Base-by-base conservation (phyloP, 2,797 vertebrate species). In the Lepus townsendii region DNA sequence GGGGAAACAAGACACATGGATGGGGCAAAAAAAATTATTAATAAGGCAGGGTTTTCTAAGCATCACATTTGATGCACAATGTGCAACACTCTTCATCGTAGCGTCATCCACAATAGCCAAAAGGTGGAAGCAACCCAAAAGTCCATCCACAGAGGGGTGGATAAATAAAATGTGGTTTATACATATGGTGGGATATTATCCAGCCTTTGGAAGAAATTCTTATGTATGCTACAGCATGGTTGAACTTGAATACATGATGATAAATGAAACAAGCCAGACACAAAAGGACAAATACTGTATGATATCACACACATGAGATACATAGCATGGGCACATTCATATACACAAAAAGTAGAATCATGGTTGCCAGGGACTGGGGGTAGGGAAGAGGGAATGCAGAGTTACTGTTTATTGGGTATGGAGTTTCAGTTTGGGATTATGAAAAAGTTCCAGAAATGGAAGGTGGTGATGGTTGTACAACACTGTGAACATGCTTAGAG, bases 131-230 rank as follows among this genome's bases (percentile, higher is more conserved):
- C 65, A 88, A 93, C 19, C 35, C 62, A 69, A 57, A 54, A 38
- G 27, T 30, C 54, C 73, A 62, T 20, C 24, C 30, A 20, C 1
- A 27, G 20, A 52, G 20, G 19, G 69, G 30, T 17, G 4, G n/a
- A 66, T 35, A 78, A 52, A 71, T 22, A 65, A 83, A 38, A 76
- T 6, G 32, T 54, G 47, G 27, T 47, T 16, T 26, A 35, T 32
- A 35, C 20, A 50, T 17, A 68, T 0, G 60, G 50, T 47, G 35
- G 30, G 26, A 30, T 73, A 83, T n/a, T 82, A 79, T 17, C 90
- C 73, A 24, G 35, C 27, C 63, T 87, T 84, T 71, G 83, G 87
- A 89, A 66, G 16, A 20, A 68, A 90, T 88, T 90, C 22, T 85
- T 65, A 42, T 24, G 83, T 22, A 32, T 50, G 65, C 20, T 77